These are phyloP conservation scores for Platysteira castanea DNA, from an alignment of 2,113 vertebrate species.

Conservation along the genomic window DNA sequence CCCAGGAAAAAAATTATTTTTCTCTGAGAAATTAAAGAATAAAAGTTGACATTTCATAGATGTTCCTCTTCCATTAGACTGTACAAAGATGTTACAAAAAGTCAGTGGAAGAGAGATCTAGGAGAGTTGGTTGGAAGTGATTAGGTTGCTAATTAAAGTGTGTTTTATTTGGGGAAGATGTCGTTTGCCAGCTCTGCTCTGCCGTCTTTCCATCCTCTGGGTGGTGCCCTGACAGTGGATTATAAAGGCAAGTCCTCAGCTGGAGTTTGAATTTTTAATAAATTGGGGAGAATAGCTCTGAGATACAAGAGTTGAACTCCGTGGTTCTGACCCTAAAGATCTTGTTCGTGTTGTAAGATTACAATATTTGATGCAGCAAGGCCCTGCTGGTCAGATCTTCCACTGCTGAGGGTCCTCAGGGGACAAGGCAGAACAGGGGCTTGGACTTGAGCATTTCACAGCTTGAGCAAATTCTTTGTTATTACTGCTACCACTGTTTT, in stretches of 20 bases:
- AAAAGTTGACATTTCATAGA: background rate
- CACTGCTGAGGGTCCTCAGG: no score
- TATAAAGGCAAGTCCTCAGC: background rate
- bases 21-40: background rate
- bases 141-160: background rate
- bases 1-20: background rate
- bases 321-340: background rate
- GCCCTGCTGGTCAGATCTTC: background rate
- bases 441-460: background rate
- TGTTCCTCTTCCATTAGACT: background rate
- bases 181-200: background rate
- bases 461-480: background rate
- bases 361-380: background rate
- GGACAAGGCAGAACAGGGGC: background rate
- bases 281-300: background rate
- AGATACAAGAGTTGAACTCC: background rate
- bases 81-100: background rate
- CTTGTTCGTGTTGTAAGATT: background rate
- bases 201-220: background rate
- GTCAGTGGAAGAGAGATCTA: background rate
- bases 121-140: background rate
- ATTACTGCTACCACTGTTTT: background rate
- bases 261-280: background rate
- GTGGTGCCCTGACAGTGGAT: background rate
- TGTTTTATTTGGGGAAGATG: background rate